Evolutionary conservation across 2,888 invertebrate species (phyloP).

Genomic region (Eurytoma adleriae): DNA sequence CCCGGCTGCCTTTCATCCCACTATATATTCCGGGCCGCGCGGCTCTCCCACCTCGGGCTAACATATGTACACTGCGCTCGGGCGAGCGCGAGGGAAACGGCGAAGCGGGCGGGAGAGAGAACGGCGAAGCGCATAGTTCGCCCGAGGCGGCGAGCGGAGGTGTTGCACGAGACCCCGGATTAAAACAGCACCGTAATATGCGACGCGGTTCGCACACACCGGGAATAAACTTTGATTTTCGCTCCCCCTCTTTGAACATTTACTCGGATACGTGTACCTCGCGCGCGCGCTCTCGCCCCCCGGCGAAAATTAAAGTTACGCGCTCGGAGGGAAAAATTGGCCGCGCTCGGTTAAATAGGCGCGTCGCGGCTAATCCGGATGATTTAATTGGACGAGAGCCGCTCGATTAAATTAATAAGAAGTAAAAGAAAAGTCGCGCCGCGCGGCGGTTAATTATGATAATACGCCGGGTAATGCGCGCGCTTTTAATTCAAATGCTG

Average conservation of each 20-base stretch:
- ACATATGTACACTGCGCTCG: neutral
- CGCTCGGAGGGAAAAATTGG: too few relatives aligned
- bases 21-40: slow-evolving; percentile 32
- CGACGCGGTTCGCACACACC: neutral
- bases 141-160: slow-evolving; percentile 10
- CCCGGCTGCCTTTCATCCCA: slow-evolving; percentile 37
- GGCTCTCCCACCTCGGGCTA: neutral
- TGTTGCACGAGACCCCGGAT: slow-evolving; percentile 34
- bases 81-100: neutral
- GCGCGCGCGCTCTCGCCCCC: too few relatives aligned
- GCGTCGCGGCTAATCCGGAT: too few relatives aligned
- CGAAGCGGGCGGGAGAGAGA: neutral
- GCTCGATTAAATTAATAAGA: too few relatives aligned
- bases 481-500: too few relatives aligned
- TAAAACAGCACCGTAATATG: slow-evolving; percentile 28
- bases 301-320: neutral
- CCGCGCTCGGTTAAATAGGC: too few relatives aligned
- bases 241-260: neutral
- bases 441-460: too few relatives aligned
- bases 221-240: slow-evolving; percentile 23
- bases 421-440: too few relatives aligned
- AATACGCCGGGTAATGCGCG: too few relatives aligned
- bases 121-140: neutral
- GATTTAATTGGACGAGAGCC: too few relatives aligned
- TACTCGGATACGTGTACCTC: neutral